These are phyloP conservation scores for Lipophrys pholis DNA, from an alignment of 2,113 vertebrate genomes.

Conservation along the genomic window DNA sequence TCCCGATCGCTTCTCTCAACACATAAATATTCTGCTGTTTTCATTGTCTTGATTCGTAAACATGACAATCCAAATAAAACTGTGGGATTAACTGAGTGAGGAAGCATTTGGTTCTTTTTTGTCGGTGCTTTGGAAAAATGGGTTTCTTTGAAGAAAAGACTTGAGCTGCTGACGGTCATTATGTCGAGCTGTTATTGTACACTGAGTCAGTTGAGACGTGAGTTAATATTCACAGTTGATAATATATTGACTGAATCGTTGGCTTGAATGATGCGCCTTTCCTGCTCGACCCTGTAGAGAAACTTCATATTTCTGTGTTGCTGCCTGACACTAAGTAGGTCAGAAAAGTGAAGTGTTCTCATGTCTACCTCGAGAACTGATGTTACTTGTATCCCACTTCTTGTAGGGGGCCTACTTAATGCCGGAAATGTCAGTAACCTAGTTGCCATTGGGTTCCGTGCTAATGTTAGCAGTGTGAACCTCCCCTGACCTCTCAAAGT, in stretches of 20 bases:
- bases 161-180: not conserved
- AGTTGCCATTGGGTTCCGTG: constrained; percentile 60
- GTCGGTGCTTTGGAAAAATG: too few relatives aligned
- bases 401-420: constrained; percentile 52
- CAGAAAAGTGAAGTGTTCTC: constrained; percentile 35
- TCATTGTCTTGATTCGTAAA: not conserved
- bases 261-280: not conserved
- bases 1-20: not conserved
- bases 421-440: constrained; percentile 70
- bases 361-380: constrained; percentile 54
- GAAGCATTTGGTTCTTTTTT: not conserved
- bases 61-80: not conserved
- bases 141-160: not conserved
- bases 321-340: constrained; percentile 61
- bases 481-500: constrained; percentile 78
- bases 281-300: not conserved
- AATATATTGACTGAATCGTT: constrained; percentile 2
- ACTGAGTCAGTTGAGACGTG: not conserved
- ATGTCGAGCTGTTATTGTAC: not conserved
- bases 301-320: constrained; percentile 19
- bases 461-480: constrained; percentile 76
- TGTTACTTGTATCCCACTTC: constrained; percentile 48
- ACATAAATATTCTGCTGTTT: not conserved
- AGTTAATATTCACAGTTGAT: not conserved
- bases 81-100: not conserved